Percentiles rank a stretch among this genome's conserved stretches.
phyloP scores from a whole-genome alignment of 2,888 invertebrate species.

The Malthinus seriepunctatus region DNA sequence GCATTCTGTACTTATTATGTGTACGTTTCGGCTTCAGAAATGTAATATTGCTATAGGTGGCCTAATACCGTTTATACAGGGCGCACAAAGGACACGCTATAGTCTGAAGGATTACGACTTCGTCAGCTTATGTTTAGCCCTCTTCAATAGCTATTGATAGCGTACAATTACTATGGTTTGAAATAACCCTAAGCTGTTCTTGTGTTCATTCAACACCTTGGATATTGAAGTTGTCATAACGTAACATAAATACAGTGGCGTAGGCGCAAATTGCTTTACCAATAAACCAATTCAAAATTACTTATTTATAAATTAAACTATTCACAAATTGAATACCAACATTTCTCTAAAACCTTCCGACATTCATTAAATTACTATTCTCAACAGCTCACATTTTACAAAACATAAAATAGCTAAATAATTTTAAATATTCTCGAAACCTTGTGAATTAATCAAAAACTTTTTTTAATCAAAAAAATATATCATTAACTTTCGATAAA shows the following conservation, averaged over 20 bases:
- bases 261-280: conserved; percentile 7
- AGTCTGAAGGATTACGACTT: conserved; percentile 34
- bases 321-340: conserved; percentile 1
- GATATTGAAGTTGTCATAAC: conserved; percentile 35
- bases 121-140: conserved; percentile 34
- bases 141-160: conserved; percentile 45
- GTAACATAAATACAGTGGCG: conserved; percentile 22
- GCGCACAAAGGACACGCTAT: conserved; percentile 33
- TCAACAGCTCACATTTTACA: background rate
- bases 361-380: background rate
- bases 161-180: conserved; percentile 50
- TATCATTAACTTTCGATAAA: too few relatives aligned
- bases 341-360: background rate
- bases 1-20: conserved; percentile 36
- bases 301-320: conserved; percentile 5
- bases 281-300: conserved; percentile 5
- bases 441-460: too few relatives aligned
- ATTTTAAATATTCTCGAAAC: too few relatives aligned
- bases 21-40: conserved; percentile 31
- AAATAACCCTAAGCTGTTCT: conserved; percentile 52
- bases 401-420: background rate
- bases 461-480: too few relatives aligned
- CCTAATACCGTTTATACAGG: conserved; percentile 36
- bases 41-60: conserved; percentile 33
- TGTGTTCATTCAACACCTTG: conserved; percentile 41